Percentiles rank a stretch among this genome's conserved stretches.
Evolutionary conservation across 64 coral and sea anemone genomes (phyloP).

Genomic region (Trachythela sp.): DNA sequence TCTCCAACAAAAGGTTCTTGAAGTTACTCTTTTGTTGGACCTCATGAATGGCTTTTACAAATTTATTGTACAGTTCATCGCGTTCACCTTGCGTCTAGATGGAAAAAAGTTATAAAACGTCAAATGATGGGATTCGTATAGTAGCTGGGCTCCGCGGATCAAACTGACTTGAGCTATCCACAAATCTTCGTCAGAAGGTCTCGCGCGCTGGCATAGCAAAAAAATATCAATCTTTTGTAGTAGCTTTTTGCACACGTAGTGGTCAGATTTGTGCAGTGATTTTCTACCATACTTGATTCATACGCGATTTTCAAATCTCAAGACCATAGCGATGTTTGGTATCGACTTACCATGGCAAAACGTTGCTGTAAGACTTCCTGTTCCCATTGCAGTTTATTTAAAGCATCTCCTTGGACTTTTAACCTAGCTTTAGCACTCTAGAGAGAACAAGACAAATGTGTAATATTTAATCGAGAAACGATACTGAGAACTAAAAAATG

Average conservation of each 20-base stretch:
- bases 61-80: slow-evolving; percentile 92
- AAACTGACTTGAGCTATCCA: too few species aligned
- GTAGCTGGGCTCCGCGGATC: too few species aligned
- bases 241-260: too few species aligned
- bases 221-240: too few species aligned
- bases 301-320: too few species aligned
- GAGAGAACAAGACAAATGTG: not conserved
- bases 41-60: slow-evolving; percentile 98
- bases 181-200: too few species aligned
- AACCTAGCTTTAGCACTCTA: slow-evolving; percentile 95
- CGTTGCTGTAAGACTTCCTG: slow-evolving; percentile 96
- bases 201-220: too few species aligned
- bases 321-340: too few species aligned
- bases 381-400: slow-evolving; percentile 80
- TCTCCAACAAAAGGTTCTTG: slow-evolving; percentile 92
- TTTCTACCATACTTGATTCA: too few species aligned
- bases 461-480: too few species aligned
- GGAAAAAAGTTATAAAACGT: not conserved
- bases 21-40: slow-evolving; percentile 99
- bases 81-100: slow-evolving; percentile 88
- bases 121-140: not conserved
- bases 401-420: slow-evolving; percentile 91
- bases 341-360: slow-evolving; percentile 79
- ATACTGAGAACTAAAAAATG: too few species aligned
- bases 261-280: too few species aligned